Percentiles rank a stretch among this genome's conserved stretches.
Conservation (phyloP, 2,888 invertebrate genomes). For the Diplolepis rosae region DNA sequence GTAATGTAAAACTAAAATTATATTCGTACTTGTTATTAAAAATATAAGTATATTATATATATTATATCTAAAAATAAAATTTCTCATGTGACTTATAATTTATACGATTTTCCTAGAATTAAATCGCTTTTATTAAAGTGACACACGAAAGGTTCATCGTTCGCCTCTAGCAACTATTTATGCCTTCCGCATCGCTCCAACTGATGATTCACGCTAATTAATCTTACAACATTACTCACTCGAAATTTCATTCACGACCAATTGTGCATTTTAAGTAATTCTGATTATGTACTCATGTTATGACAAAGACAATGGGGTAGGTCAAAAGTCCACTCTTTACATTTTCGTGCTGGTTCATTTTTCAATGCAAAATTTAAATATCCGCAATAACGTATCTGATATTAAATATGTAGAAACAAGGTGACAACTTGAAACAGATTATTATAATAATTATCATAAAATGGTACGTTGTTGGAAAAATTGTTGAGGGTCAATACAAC, state of each 20-base stretch:
- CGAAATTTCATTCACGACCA: slow-evolving; percentile 41
- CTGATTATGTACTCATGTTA: not conserved
- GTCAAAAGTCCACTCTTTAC: no score
- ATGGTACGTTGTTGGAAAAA: no score
- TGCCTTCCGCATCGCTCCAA: slow-evolving; percentile 43
- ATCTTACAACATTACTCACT: slow-evolving; percentile 55
- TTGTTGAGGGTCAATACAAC: no score
- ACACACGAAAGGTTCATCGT: not conserved
- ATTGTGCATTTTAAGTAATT: slow-evolving; percentile 40
- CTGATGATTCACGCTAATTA: slow-evolving; percentile 58
- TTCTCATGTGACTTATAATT: not conserved
- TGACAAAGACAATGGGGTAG: no score
- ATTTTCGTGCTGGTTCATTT: no score
- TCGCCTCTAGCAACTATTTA: slow-evolving; percentile 5
- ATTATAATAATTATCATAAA: no score
- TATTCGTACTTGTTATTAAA: no score
- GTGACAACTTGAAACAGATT: no score
- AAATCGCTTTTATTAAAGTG: slow-evolving; percentile 1
- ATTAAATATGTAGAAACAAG: no score
- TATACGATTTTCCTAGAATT: not conserved
- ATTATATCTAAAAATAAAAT: not conserved
- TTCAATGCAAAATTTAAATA: no score
- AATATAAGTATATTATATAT: not conserved
- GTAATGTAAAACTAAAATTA: no score
- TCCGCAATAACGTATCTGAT: no score